Percentiles rank a stretch among this genome's conserved stretches.
These are phyloP conservation scores for Trididemnum nubilum DNA, from an alignment of 23 tunicate species.

Conservation along the genomic window DNA sequence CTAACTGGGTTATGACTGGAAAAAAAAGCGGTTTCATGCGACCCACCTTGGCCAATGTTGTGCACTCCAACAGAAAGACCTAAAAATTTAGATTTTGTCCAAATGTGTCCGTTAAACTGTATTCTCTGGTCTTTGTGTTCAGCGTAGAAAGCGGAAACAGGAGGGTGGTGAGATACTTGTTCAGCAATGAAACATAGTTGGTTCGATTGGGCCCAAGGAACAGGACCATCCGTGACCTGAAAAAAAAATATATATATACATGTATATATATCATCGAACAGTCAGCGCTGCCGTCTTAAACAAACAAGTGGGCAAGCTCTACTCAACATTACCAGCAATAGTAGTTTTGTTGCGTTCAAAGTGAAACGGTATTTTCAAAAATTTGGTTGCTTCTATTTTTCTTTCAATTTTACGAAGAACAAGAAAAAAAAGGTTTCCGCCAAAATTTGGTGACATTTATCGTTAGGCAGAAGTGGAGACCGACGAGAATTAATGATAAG, in stretches of 20 bases:
- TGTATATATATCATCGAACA: background rate
- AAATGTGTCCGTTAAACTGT: slow-evolving; percentile 93
- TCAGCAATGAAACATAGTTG: slow-evolving; percentile 81
- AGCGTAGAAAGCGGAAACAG: slow-evolving; percentile 95
- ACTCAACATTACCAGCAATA: background rate
- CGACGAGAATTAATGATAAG: too few species aligned
- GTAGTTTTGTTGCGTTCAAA: background rate
- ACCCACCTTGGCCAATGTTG: slow-evolving; percentile 84
- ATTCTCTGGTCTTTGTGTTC: slow-evolving; percentile 74
- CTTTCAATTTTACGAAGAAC: too few species aligned
- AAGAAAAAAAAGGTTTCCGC: too few species aligned
- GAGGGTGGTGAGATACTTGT: slow-evolving; percentile 99
- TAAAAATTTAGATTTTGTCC: slow-evolving; percentile 97
- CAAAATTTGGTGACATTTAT: too few species aligned
- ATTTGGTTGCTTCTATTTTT: too few species aligned
- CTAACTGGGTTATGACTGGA: too few species aligned
- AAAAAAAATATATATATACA: too few species aligned
- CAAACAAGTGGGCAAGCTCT: too few species aligned
- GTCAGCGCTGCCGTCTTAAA: background rate
- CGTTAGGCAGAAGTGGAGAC: too few species aligned
- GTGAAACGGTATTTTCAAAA: too few species aligned
- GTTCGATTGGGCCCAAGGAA: slow-evolving; percentile 88
- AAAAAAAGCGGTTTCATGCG: too few species aligned
- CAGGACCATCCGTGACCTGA: slow-evolving; percentile 76
- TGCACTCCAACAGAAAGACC: slow-evolving; percentile 96